Conservation (phyloP, 2,888 invertebrate genomes). For the Nemotelus pantherinus region DNA sequence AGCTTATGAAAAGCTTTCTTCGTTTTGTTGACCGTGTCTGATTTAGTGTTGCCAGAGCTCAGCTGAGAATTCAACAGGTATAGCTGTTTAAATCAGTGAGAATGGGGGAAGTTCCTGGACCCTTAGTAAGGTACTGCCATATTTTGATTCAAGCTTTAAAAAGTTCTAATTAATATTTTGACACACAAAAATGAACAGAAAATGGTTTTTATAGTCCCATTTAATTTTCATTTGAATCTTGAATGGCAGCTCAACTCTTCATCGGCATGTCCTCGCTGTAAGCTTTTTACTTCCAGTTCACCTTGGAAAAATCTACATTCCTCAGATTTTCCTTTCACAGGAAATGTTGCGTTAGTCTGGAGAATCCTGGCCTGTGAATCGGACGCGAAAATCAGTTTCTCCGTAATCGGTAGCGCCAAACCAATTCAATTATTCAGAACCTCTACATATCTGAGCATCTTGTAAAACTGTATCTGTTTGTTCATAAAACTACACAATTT, state of each 20-base stretch:
- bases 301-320: conserved; percentile 26
- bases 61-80: too few species aligned
- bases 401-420: not conserved
- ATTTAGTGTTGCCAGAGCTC: too few species aligned
- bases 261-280: conserved; percentile 3
- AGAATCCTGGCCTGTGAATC: conserved; percentile 36
- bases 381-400: conserved; percentile 34
- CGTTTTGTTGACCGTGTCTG: not conserved
- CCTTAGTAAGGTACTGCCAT: too few species aligned
- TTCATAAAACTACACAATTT: not conserved
- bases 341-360: conserved; percentile 42
- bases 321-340: conserved; percentile 15
- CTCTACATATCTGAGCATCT: not conserved
- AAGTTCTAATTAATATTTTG: too few species aligned
- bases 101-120: too few species aligned
- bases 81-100: too few species aligned
- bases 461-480: too few species aligned
- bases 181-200: too few species aligned
- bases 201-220: too few species aligned
- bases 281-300: conserved; percentile 44
- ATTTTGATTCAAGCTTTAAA: too few species aligned
- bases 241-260: not conserved
- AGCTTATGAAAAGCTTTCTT: conserved; percentile 10
- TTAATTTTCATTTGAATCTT: too few species aligned
- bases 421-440: conserved; percentile 36